Conservation (phyloP, 1,140 invertebrate species). For the Drosophila saltans region DNA sequence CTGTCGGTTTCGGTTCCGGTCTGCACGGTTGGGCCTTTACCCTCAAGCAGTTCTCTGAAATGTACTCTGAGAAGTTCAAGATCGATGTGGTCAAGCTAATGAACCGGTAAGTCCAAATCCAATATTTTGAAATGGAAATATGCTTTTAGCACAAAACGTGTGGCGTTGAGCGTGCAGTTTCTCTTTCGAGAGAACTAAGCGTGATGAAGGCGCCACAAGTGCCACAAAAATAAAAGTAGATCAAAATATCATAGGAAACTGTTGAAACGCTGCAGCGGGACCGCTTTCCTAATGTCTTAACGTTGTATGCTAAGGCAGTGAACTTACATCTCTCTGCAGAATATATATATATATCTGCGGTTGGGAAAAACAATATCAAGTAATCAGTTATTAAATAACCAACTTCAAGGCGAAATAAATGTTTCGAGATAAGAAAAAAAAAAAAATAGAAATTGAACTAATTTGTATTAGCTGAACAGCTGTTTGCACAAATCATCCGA, state of each 20-base stretch:
- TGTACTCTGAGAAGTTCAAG: conserved; percentile 99
- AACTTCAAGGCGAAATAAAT: too few species aligned
- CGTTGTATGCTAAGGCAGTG: conserved; percentile 83
- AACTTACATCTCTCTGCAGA: conserved; percentile 30
- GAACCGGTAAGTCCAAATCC: conserved; percentile 87
- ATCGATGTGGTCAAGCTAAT: conserved; percentile 98
- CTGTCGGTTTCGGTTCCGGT: conserved; percentile 99
- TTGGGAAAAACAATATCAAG: too few species aligned
- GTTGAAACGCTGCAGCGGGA: conserved; percentile 85
- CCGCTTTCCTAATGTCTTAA: conserved; percentile 86
- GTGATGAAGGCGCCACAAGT: conserved; percentile 76
- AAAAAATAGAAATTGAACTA: too few species aligned
- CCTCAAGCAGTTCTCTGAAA: conserved; percentile 99
- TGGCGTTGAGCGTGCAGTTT: conserved; percentile 67
- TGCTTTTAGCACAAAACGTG: conserved; percentile 83
- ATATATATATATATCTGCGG: too few species aligned
- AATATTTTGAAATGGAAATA: neutral
- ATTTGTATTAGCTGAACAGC: too few species aligned
- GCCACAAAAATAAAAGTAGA: conserved; percentile 82
- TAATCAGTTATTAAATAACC: too few species aligned
- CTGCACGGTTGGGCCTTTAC: conserved; percentile 99
- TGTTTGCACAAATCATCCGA: too few species aligned
- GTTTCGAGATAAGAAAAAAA: too few species aligned
- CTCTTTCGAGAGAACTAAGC: conserved; percentile 42
- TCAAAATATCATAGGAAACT: conserved; percentile 42